Percentiles rank a stretch among this genome's conserved stretches.
Evolutionary conservation across 1,140 invertebrate species (phyloP).

Genomic region (Trinorchestia longiramus): DNA sequence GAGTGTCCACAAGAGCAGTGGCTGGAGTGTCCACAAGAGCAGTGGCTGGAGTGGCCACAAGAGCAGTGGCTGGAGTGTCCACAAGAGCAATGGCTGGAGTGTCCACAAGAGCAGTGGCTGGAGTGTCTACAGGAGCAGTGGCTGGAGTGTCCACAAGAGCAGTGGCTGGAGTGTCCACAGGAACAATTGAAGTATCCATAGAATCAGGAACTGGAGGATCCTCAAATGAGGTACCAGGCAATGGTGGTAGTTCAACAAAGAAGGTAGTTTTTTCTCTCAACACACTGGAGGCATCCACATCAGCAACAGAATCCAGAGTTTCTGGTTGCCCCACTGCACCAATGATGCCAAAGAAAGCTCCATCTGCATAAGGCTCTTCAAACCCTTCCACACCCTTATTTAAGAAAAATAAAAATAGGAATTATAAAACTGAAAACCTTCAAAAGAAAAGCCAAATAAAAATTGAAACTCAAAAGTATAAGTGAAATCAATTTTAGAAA

Average conservation of each 20-base stretch:
- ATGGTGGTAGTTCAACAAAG: not conserved
- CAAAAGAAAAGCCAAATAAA: not conserved
- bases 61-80: not conserved
- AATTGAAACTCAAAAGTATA: not conserved
- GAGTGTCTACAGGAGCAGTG: not conserved
- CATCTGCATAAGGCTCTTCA: constrained; percentile 32
- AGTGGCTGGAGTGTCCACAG: not conserved
- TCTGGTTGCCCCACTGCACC: not conserved
- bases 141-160: not conserved
- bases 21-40: not conserved
- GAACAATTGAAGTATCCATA: not conserved
- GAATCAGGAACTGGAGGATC: not conserved
- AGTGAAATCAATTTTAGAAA: not conserved
- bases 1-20: not conserved
- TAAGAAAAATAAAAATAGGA: not conserved
- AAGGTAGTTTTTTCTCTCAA: not conserved
- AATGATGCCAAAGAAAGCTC: not conserved
- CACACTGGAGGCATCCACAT: not conserved
- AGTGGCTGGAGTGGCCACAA: not conserved
- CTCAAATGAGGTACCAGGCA: not conserved
- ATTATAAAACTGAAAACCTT: not conserved
- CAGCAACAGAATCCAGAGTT: not conserved
- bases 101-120: not conserved
- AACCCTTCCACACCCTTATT: not conserved
- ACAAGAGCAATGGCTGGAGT: not conserved